Conservation (phyloP, 2,797 vertebrate genomes). For the Anabas testudineus region DNA sequence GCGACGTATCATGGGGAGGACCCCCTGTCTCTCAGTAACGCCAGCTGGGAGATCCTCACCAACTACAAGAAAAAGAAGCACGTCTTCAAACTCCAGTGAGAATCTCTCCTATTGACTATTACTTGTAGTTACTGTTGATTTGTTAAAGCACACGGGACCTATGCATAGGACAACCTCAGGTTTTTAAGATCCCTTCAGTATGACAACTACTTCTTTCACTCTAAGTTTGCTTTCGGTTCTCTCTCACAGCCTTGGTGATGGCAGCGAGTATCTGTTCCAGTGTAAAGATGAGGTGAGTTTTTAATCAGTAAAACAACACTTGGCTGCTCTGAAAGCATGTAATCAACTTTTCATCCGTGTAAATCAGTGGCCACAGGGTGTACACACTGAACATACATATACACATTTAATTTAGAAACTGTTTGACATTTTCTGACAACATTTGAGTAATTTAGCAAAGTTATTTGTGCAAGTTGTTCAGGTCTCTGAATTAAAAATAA, state of each 20-base stretch:
- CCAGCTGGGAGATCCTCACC: constrained; percentile 88
- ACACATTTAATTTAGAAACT: background rate
- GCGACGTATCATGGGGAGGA: constrained; percentile 92
- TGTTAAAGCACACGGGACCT: no score
- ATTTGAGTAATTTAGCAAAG: constrained; percentile 1
- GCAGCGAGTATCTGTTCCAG: constrained; percentile 97
- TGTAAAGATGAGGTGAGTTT: constrained; percentile 95
- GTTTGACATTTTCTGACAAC: background rate
- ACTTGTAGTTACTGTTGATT: background rate
- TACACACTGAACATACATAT: background rate
- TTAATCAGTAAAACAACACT: background rate
- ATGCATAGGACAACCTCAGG: no score
- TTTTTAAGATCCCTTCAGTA: background rate
- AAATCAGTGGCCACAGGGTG: background rate
- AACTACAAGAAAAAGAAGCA: constrained; percentile 98
- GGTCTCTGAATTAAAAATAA: no score
- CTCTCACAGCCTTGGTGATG: constrained; percentile 89
- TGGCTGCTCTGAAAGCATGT: background rate
- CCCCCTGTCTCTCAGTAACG: constrained; percentile 86
- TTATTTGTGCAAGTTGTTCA: background rate
- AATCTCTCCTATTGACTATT: background rate
- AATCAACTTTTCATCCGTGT: background rate
- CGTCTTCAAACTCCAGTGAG: constrained; percentile 93
- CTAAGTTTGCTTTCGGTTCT: constrained; percentile 1
- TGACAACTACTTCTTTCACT: no score